phyloP scores from a whole-genome alignment of 2,113 vertebrate genomes.

The Anoura caudifer region DNA sequence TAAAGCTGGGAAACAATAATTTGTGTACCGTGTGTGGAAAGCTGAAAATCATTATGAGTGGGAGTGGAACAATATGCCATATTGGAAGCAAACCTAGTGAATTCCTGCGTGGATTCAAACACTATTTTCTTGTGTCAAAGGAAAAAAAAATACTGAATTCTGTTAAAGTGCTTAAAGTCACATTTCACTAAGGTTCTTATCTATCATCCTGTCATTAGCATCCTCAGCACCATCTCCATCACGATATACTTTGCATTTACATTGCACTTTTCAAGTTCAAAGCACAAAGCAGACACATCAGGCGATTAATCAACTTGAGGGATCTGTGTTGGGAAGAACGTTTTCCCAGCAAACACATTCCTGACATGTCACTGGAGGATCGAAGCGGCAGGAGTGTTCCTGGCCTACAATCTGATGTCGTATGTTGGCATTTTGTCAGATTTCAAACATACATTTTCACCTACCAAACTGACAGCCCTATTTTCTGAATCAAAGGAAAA shows the following conservation, averaged over 20 bases:
- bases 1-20: constrained; percentile 1
- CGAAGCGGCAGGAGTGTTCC: constrained; percentile 9
- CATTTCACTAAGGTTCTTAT: constrained; percentile 53
- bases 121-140: constrained; percentile 60
- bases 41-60: constrained; percentile 62
- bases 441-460: constrained; percentile 47
- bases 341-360: constrained; percentile 25
- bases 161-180: constrained; percentile 62
- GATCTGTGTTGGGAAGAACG: constrained; percentile 13
- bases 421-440: constrained; percentile 58
- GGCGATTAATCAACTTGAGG: constrained; percentile 47
- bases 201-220: constrained; percentile 64
- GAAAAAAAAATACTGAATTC: neutral
- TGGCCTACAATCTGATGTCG: constrained; percentile 34
- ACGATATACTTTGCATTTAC: constrained; percentile 56
- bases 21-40: constrained; percentile 18
- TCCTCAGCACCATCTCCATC: constrained; percentile 29
- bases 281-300: constrained; percentile 41
- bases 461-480: constrained; percentile 37
- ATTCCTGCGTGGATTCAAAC: constrained; percentile 65
- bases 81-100: constrained; percentile 61
- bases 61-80: constrained; percentile 59
- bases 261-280: constrained; percentile 65
- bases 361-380: constrained; percentile 7
- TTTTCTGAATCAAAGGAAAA: constrained; percentile 64